A percentile compares a stretch with the other conserved stretches of the same genome.
phyloP scores from a whole-genome alignment of 2,888 invertebrate genomes.

The Sturmia bella region DNA sequence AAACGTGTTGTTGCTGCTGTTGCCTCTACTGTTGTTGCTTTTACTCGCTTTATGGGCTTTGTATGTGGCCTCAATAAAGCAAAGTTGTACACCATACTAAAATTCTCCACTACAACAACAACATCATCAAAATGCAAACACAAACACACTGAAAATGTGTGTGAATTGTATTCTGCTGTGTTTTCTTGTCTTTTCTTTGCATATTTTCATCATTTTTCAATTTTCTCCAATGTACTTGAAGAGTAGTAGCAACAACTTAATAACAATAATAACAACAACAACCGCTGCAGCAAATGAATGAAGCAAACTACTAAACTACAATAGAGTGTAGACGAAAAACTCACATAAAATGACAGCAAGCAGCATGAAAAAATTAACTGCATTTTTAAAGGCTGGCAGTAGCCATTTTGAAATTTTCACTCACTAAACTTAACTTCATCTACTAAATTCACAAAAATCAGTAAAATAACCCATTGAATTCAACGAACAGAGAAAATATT shows the following conservation, averaged over 20 bases:
- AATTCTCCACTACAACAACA: conserved; percentile 42
- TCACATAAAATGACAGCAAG: conserved; percentile 34
- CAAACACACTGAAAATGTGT: conserved; percentile 14
- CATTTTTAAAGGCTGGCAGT: conserved; percentile 54
- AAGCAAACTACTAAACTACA: conserved; percentile 68
- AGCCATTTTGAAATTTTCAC: conserved; percentile 69
- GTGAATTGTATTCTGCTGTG: conserved; percentile 22
- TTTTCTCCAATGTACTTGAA: conserved; percentile 70
- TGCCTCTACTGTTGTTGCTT: conserved; percentile 27
- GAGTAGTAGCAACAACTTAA: conserved; percentile 50
- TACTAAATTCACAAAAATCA: conserved; percentile 9
- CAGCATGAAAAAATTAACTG: conserved; percentile 44
- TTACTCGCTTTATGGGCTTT: conserved; percentile 59
- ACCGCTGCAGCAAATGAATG: too few relatives aligned
- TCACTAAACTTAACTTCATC: conserved; percentile 59
- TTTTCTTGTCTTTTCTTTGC: conserved; percentile 37
- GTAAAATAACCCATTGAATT: conserved; percentile 14
- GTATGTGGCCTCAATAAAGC: conserved; percentile 68
- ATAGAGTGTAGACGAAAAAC: conserved; percentile 52
- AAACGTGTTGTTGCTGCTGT: conserved; percentile 38
- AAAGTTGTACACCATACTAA: conserved; percentile 67
- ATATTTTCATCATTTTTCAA: conserved; percentile 69
- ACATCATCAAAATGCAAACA: conserved; percentile 9
- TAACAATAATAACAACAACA: conserved; percentile 36
- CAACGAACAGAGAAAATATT: conserved; percentile 16